Percentiles rank a stretch among this genome's conserved stretches.
Evolutionary conservation across 92 coral and sea anemone species (phyloP).

Genomic region (Phenganax stokvisi): DNA sequence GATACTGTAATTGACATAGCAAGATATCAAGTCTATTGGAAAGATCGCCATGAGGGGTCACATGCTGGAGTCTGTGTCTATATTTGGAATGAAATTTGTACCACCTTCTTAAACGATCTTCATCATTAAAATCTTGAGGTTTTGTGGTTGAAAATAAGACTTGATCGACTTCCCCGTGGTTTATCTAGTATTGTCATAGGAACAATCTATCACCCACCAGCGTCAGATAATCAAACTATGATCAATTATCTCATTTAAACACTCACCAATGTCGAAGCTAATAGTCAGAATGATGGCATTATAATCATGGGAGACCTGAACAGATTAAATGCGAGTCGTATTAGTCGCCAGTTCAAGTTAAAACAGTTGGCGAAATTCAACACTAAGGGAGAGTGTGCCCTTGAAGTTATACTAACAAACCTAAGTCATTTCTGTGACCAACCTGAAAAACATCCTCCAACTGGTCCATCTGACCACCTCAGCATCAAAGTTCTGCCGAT

Average conservation of each 20-base stretch:
- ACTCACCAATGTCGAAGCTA: constrained; percentile 22
- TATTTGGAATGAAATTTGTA: no score
- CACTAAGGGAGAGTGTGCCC: constrained; percentile 33
- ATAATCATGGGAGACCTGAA: constrained; percentile 42
- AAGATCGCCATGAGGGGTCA: constrained; percentile 22
- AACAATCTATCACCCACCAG: constrained; percentile 38
- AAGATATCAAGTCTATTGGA: constrained; percentile 28
- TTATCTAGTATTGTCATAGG: constrained; percentile 21
- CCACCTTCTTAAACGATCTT: no score
- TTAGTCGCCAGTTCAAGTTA: constrained; percentile 12
- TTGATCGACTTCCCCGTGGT: constrained; percentile 42
- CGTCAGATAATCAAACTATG: constrained; percentile 18
- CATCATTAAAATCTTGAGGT: constrained; percentile 33
- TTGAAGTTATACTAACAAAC: constrained; percentile 40
- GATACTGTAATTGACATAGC: no score
- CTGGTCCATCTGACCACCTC: constrained; percentile 41
- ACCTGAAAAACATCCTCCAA: constrained; percentile 30
- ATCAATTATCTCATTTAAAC: constrained; percentile 20
- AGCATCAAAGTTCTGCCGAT: constrained; percentile 14
- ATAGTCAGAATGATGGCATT: constrained; percentile 27
- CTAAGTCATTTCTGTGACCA: constrained; percentile 16
- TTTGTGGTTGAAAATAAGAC: constrained; percentile 39
- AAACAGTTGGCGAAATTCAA: constrained; percentile 36
- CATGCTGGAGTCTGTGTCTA: constrained; percentile 47
- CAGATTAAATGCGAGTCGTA: background rate